A percentile compares a stretch with the other conserved stretches of the same genome.
These are phyloP conservation scores for Luscinia luscinia DNA, from an alignment of 2,797 vertebrate species.

Conservation along the genomic window DNA sequence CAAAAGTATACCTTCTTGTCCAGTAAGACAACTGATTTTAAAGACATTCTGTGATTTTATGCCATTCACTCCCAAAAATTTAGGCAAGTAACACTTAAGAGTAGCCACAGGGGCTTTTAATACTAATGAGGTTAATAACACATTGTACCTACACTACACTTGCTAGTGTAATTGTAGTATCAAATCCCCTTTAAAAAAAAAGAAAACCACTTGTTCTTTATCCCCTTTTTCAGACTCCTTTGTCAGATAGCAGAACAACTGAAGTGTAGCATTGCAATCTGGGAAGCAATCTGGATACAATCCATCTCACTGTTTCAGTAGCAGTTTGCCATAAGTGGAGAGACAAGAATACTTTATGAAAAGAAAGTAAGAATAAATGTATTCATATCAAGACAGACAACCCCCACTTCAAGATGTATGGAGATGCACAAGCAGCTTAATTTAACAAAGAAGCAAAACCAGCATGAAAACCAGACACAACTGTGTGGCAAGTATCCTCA, in stretches of 20 bases:
- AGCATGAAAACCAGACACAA: background rate
- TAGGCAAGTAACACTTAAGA: background rate
- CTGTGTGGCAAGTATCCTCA: background rate
- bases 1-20: fast-evolving
- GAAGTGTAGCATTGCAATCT: background rate
- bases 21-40: background rate
- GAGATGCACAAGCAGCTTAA: background rate
- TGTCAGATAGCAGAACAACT: background rate
- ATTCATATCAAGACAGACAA: background rate
- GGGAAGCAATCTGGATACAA: background rate
- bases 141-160: background rate
- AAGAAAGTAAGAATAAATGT: background rate
- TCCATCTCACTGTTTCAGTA: background rate
- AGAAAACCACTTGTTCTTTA: background rate
- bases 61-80: background rate
- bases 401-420: background rate
- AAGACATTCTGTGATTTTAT: background rate
- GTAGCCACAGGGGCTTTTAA: background rate
- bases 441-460: background rate
- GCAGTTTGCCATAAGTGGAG: background rate
- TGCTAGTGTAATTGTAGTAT: background rate
- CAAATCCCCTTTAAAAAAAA: background rate
- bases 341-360: background rate
- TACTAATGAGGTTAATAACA: background rate
- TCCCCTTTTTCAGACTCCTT: background rate